Base-by-base conservation (phyloP, 1,140 invertebrate genomes). In the Nebria ingens region DNA sequence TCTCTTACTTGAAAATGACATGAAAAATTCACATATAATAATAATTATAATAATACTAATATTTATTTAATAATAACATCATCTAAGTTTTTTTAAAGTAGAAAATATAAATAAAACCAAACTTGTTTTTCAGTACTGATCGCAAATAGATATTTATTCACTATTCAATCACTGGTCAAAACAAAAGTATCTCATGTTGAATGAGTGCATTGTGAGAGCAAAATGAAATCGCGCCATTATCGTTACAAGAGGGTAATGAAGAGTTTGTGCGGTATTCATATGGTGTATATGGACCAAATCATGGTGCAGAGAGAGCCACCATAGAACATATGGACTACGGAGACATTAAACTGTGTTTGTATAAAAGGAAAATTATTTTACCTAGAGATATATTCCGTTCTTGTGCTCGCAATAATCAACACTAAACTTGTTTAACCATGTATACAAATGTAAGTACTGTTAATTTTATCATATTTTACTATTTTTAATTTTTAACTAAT, bases 341-440 rank as follows among this genome's bases (percentile, higher is more conserved):
- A 45, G 15, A 17, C 15, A 45, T 4, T 45, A 12, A 45, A 17
- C 40, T 11, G 15, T 17, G 6, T 45, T 45, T 45, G 40, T 45
- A 45, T 45, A 45, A 45, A 45, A 45, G 40, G 40, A 17, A 45
- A 45, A 12, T 17, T 17, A 45, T 4, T 17, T 6, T 3, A 45
- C 17, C 17, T 9, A 17, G 9, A 45, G n/a, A 9, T 3, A 45
- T 45, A 45, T 45, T 45, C 40, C 4, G 15, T 11, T 17, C 40
- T 45, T 45, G 40, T 92, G 88, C 71, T 92, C 92, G 6, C 71
- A 69, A 73, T 90, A 84, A n/a, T 89, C 89, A 59, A 87, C 85
- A 64, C 89, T 91, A 63, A n/a, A n/a, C n/a, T 84, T 89, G 67
- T 91, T 91, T 51, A 90, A 87, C 87, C 87, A 89, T 11, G 87